Conservation (phyloP, 2,797 vertebrate genomes). For the Rhadinocentrus ornatus region DNA sequence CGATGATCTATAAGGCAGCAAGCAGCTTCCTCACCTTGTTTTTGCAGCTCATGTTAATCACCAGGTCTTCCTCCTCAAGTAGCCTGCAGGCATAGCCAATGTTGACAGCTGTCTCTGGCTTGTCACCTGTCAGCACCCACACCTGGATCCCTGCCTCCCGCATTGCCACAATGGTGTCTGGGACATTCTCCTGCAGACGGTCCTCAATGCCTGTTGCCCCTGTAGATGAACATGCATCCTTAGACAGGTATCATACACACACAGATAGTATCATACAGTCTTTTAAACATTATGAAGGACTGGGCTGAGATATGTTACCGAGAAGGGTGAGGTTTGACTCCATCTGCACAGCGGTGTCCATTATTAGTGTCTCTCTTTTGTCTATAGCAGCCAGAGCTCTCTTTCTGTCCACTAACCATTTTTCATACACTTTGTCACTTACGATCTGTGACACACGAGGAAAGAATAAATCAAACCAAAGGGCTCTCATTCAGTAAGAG, state of each 20-base stretch:
- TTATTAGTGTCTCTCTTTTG: conserved; percentile 88
- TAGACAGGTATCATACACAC: conserved; percentile 22
- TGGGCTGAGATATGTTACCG: conserved; percentile 77
- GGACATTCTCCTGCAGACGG: conserved; percentile 92
- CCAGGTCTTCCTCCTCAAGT: conserved; percentile 87
- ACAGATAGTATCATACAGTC: conserved; percentile 16
- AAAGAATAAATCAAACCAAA: conserved; percentile 10
- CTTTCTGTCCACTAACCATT: conserved; percentile 86
- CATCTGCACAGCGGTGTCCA: conserved; percentile 86
- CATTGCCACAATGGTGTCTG: conserved; percentile 90
- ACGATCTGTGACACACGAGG: conserved; percentile 82
- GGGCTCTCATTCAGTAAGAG: not conserved
- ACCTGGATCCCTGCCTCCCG: conserved; percentile 91
- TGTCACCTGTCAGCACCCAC: conserved; percentile 97
- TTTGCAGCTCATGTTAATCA: conserved; percentile 92
- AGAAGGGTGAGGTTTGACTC: conserved; percentile 92
- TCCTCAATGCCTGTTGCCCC: conserved; percentile 97
- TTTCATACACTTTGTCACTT: conserved; percentile 84
- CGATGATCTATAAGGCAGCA: conserved; percentile 13
- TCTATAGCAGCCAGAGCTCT: conserved; percentile 88
- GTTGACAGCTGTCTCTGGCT: conserved; percentile 95
- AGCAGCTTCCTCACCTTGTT: conserved; percentile 84
- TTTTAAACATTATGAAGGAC: not conserved
- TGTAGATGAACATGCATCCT: conserved; percentile 62
- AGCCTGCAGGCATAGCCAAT: conserved; percentile 94